phyloP scores from a whole-genome alignment of 2,797 vertebrate genomes.

The Paguma larvata region DNA sequence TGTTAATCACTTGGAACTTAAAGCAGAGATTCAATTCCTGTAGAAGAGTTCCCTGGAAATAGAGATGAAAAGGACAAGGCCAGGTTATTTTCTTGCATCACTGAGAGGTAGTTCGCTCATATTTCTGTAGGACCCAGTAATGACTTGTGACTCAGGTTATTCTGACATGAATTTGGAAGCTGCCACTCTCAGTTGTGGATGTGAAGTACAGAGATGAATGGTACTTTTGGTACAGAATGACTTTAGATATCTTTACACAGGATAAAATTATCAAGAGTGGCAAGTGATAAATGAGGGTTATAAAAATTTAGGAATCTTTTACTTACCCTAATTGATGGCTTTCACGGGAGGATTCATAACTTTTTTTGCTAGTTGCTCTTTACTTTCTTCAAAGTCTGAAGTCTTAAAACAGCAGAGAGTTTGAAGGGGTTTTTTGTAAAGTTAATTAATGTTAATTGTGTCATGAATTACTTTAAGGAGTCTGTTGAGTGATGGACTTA shows the following conservation, averaged over 20 bases:
- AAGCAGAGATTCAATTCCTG: background rate
- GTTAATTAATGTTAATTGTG: conserved; percentile 85
- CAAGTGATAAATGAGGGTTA: conserved; percentile 75
- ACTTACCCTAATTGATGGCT: conserved; percentile 74
- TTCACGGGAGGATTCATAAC: conserved; percentile 71
- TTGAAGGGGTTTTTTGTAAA: conserved; percentile 66
- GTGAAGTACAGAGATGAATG: conserved; percentile 76
- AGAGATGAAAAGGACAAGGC: conserved; percentile 34
- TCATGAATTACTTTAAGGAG: conserved; percentile 79
- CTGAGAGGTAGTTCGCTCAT: conserved; percentile 26
- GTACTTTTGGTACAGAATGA: conserved; percentile 74
- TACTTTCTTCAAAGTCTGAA: conserved; percentile 59
- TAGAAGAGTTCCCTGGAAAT: conserved; percentile 50
- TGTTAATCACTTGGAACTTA: conserved; percentile 33
- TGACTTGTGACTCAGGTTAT: conserved; percentile 51
- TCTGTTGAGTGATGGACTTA: conserved; percentile 70
- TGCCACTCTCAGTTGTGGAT: conserved; percentile 54
- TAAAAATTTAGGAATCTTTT: conserved; percentile 81
- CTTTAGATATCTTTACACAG: conserved; percentile 79
- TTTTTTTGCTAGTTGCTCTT: conserved; percentile 75
- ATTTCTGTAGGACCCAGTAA: conserved; percentile 9
- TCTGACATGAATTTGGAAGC: conserved; percentile 70
- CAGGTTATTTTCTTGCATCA: background rate
- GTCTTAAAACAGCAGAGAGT: conserved; percentile 67
- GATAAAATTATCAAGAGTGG: conserved; percentile 73